phyloP scores from a whole-genome alignment of 2,797 vertebrate genomes.

The Xiphophorus birchmanni region DNA sequence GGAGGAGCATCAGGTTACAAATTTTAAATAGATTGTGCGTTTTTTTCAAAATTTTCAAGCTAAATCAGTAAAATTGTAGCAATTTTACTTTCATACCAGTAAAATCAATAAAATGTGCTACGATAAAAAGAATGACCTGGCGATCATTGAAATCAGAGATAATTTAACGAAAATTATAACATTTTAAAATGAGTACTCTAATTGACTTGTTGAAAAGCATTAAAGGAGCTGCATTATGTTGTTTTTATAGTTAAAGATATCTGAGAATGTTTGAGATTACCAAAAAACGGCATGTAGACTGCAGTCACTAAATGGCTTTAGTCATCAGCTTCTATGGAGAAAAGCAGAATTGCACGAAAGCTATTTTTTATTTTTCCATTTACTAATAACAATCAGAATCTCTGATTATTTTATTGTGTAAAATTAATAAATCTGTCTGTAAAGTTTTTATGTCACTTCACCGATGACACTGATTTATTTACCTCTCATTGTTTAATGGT shows the following conservation, averaged over 20 bases:
- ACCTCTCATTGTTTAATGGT: slow-evolving; percentile 29
- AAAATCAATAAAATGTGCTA: background rate
- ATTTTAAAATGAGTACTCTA: background rate
- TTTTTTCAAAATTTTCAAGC: background rate
- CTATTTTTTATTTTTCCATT: slow-evolving; percentile 11
- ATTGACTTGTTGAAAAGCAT: background rate
- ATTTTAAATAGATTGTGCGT: background rate
- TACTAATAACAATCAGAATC: slow-evolving; percentile 25
- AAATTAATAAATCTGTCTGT: slow-evolving; percentile 20
- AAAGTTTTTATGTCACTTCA: slow-evolving; percentile 21
- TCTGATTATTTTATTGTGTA: slow-evolving; percentile 19
- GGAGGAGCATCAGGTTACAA: background rate
- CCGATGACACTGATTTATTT: slow-evolving; percentile 22
- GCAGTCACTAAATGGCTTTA: slow-evolving; percentile 13
- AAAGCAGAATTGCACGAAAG: slow-evolving; percentile 14
- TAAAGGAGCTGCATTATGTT: slow-evolving; percentile 11
- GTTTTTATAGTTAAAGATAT: slow-evolving; percentile 11
- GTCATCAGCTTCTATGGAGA: background rate
- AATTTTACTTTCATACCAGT: background rate
- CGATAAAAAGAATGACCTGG: background rate
- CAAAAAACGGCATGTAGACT: slow-evolving; percentile 13
- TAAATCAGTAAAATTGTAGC: background rate
- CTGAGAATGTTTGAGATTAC: slow-evolving; percentile 13
- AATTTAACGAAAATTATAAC: background rate
- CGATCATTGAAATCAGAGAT: background rate